Percentiles rank a stretch among this genome's conserved stretches.
These are phyloP conservation scores for Psittacula echo DNA, from an alignment of 2,797 vertebrate genomes.

Conservation along the genomic window DNA sequence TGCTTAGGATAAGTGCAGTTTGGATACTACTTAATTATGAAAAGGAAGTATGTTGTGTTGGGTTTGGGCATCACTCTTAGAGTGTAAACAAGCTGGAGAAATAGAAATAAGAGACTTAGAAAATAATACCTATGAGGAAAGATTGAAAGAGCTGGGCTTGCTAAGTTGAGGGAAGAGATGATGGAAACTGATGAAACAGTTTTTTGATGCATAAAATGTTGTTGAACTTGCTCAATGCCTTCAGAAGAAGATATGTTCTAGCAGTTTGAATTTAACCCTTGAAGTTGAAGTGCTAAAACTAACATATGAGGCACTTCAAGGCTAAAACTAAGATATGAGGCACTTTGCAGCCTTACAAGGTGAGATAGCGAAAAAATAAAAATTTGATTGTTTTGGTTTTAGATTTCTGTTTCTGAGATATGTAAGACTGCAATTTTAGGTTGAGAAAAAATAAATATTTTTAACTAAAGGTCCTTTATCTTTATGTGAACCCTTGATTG, in stretches of 20 bases:
- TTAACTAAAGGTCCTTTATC: not conserved
- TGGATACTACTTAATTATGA: not conserved
- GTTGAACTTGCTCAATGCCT: not conserved
- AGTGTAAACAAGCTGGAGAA: not conserved
- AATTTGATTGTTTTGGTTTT: not conserved
- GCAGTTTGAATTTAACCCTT: not conserved
- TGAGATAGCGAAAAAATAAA: not conserved
- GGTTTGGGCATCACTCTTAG: not conserved
- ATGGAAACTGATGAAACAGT: not conserved
- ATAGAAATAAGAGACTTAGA: not conserved
- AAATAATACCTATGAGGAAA: not conserved
- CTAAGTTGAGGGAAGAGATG: not conserved
- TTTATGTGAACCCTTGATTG: not conserved
- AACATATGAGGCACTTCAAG: not conserved
- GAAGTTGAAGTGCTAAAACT: not conserved
- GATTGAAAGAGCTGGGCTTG: not conserved
- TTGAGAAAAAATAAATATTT: not conserved
- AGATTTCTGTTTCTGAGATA: not conserved
- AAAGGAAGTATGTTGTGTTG: not conserved
- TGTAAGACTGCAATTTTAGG: not conserved
- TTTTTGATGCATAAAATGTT: not conserved
- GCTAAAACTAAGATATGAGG: not conserved
- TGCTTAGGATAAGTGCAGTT: not conserved
- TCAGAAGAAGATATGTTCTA: not conserved
- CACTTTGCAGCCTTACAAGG: not conserved